Base-by-base conservation (phyloP, 64 coral and sea anemone species). In the Porites lutea region DNA sequence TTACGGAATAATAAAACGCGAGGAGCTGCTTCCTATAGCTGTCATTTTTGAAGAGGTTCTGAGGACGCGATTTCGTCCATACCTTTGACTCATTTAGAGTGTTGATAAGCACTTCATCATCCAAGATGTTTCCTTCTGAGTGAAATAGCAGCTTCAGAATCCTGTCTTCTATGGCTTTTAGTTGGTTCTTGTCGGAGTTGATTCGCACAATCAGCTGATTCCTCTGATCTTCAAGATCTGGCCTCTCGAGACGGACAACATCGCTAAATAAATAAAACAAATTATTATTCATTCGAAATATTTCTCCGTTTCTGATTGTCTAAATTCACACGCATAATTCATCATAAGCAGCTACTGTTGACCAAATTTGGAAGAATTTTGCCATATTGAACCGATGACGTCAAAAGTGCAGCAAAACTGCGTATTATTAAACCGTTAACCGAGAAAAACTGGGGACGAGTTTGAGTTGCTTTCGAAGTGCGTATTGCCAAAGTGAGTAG, bases 1-100 rank as follows among this genome's bases (percentile, higher is more conserved):
- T 37, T 37, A 7, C 58, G 58, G 13, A 2, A 59, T 13, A 59
- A 59, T 13, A 13, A 59, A 59, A 59, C 58, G 13, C 58, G 7
- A 7, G 13, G 13, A 7, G 58, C 58, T 59, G 58, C 61, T 64
- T 14, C 61, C 61, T 15, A 37, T 37, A 0, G 27, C 27, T 37
- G 27, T 37, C 27, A 37, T 37, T 37, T 37, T 37, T 37, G 27
- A 37, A 37, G 27, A 37, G 27, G 27, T 37, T 37, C 27, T 37
- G 1, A 37, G 27, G 27, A 37, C 27, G 27, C 27, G 27, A 37
- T 10, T 19, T 59, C 21, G 9, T 6, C 18, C n/a, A 77, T 78
- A 99, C 97, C 97, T 99, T 99, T 37, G 97, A 99, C 79, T 99
- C 97, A 48, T 99, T 99, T 22, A 99, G 72, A 13, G 97, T 99